Evolutionary conservation across 64 coral and sea anemone species (phyloP), one percentile per base, ranked within the genome.

Genomic region (Actinia tenebrosa): DNA sequence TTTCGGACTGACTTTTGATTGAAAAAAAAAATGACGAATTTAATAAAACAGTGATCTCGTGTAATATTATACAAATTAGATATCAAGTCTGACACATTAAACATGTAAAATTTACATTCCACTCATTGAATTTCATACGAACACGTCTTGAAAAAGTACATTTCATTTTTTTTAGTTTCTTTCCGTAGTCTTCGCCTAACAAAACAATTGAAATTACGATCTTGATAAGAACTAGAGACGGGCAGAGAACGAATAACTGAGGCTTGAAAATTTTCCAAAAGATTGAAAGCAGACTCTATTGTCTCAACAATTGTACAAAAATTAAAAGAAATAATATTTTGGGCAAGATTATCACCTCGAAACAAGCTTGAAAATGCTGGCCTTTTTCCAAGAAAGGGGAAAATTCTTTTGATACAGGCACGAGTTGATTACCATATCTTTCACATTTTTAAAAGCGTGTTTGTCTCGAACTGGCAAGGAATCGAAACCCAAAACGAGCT

Each of bases 371-470:
- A 37, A 75, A 75, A 42, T 3, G 20, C 27, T 75, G 69, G 69
- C 69, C 42, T 75, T 75, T 75, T 30, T 75, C 69, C 69, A 75
- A 75, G 47, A 25, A 75, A 75, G 42, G 10, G 3, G 26, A 8
- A 26, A 15, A 75, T 13, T 2, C 13, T 75, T 27, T 75, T 75
- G 69, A 13, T 75, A 14, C 13, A 42, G 13, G 26, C 69, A 30
- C 25, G 23, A 75, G 69, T 75, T 14, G 25, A 75, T 75, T 75
- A 37, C 69, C 69, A 75, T 75, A 75, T 30, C 69, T 75, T 75
- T 75, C 69, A 75, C 69, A 30, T 75, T 75, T 42, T 37, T 0
- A 37, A 26, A 14, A 75, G 9, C 27, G 26, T 14, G 69, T 25
- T 50, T 2, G 3, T 50, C 47, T 50, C 7, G 27, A 4, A 43